Conservation (phyloP, 2,797 vertebrate species). For the Peromyscus aztecus region DNA sequence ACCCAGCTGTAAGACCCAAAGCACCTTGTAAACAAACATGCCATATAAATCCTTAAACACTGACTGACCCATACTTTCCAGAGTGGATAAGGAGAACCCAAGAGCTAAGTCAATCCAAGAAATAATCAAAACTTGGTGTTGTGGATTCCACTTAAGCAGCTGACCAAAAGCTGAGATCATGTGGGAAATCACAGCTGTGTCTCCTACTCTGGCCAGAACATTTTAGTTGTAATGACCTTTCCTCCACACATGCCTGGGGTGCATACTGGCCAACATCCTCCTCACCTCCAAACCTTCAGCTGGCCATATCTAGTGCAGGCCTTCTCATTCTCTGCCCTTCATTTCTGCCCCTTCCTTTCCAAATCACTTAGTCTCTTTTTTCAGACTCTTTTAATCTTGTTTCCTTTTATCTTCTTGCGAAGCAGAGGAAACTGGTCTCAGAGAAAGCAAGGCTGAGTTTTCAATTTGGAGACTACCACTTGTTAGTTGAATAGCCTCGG, state of each 20-base stretch:
- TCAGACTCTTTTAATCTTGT: too few relatives aligned
- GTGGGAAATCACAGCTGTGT: neutral
- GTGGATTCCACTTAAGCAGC: neutral
- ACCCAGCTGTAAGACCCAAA: neutral
- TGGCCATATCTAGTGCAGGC: neutral
- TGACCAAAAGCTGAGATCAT: too few relatives aligned
- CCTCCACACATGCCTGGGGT: neutral
- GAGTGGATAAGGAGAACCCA: neutral
- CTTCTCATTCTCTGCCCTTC: neutral
- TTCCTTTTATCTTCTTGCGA: neutral
- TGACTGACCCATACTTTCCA: neutral
- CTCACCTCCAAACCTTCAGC: neutral
- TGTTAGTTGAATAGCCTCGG: accelerated
- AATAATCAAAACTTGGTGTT: neutral
- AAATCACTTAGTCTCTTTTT: neutral
- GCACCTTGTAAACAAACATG: neutral
- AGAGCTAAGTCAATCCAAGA: neutral
- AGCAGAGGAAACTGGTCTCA: neutral
- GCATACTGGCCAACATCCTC: neutral
- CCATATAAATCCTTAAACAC: neutral
- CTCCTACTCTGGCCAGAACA: neutral
- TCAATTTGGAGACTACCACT: too few relatives aligned
- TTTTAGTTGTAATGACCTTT: accelerated
- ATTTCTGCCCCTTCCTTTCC: neutral
- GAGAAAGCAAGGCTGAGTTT: neutral